These are phyloP conservation scores for Pelecanus crispus DNA, from an alignment of 2,113 vertebrate species.

Conservation along the genomic window DNA sequence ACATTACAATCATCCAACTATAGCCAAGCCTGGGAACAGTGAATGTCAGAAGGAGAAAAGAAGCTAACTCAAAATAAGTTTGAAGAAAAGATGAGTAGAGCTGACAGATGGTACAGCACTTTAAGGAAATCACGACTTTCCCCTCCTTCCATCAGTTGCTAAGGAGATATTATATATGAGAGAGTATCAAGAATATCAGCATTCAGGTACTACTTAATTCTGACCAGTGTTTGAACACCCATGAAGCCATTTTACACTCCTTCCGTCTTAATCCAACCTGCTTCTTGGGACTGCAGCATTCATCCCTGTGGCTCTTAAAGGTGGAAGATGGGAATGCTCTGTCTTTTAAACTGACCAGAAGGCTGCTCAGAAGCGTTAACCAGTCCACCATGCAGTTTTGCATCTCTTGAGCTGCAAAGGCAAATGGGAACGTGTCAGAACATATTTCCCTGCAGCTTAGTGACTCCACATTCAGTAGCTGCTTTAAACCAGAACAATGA, in stretches of 20 bases:
- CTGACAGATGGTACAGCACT: slow-evolving; percentile 41
- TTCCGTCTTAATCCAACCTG: background rate
- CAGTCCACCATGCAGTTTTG: background rate
- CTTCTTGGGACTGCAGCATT: background rate
- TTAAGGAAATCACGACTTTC: slow-evolving; percentile 46
- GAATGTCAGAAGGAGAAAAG: slow-evolving; percentile 15
- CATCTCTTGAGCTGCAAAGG: background rate
- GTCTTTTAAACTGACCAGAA: background rate
- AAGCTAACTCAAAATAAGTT: slow-evolving; percentile 15
- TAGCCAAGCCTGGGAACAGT: background rate
- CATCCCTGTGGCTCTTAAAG: background rate
- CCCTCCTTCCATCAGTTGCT: slow-evolving; percentile 33
- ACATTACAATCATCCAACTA: background rate
- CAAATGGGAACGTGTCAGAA: background rate
- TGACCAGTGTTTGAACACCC: background rate
- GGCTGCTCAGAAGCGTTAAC: background rate
- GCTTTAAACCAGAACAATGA: background rate
- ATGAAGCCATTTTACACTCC: background rate
- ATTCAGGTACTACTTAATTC: background rate
- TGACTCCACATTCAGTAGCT: background rate
- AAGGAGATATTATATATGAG: slow-evolving; percentile 1
- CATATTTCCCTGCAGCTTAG: background rate
- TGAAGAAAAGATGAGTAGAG: background rate
- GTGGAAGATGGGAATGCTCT: background rate
- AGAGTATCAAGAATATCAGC: background rate